These are phyloP conservation scores for Callospermophilus lateralis DNA, from an alignment of 2,113 vertebrate genomes.

Conservation along the genomic window DNA sequence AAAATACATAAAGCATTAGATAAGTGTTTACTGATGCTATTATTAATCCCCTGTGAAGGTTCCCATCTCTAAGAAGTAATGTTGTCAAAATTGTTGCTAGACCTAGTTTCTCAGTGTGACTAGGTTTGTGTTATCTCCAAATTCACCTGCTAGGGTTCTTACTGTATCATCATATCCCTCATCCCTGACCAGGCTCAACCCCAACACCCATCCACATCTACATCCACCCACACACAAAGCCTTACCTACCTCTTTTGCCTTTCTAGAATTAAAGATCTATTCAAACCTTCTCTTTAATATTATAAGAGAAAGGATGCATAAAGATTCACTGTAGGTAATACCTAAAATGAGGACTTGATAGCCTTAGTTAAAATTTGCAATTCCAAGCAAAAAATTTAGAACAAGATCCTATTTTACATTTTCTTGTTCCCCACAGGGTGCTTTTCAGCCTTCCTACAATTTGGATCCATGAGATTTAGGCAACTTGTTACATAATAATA, in stretches of 20 bases:
- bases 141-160: background rate
- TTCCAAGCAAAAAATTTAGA: slow-evolving; percentile 35
- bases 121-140: background rate
- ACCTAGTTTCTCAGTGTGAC: background rate
- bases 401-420: background rate
- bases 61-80: background rate
- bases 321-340: slow-evolving; percentile 2
- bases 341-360: background rate
- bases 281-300: slow-evolving; percentile 45
- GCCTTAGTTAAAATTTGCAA: slow-evolving; percentile 46
- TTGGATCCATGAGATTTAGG: background rate
- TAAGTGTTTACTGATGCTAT: background rate
- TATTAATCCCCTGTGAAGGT: background rate
- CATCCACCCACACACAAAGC: background rate
- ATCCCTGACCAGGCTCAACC: background rate
- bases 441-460: background rate
- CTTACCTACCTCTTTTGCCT: background rate
- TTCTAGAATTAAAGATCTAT: background rate
- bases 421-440: background rate
- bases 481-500: slow-evolving; percentile 3
- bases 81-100: slow-evolving; percentile 1
- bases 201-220: background rate
- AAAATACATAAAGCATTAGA: background rate
- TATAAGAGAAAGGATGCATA: slow-evolving; percentile 7
- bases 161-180: background rate